A percentile compares a stretch with the other conserved stretches of the same genome.
Evolutionary conservation across 35 echinoderm and acorn worm species (phyloP).

Genomic region (Anneissia japonica): DNA sequence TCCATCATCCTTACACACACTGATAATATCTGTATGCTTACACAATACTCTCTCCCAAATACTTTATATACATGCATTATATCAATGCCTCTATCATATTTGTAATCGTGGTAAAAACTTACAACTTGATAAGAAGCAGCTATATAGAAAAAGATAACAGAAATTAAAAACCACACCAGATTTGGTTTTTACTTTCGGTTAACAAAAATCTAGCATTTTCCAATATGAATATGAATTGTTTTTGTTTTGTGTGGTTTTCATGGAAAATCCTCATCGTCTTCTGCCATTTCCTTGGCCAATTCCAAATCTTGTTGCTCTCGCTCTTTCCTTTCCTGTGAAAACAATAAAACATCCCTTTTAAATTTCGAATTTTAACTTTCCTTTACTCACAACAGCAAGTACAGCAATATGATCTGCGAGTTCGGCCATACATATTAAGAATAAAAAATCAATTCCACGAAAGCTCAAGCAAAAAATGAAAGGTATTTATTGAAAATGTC

Average conservation of each 20-base stretch:
- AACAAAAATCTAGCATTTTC: neutral
- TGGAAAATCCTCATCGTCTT: slow-evolving; percentile 79
- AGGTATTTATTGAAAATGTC: no score
- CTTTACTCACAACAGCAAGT: no score
- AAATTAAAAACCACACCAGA: neutral
- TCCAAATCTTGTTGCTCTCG: slow-evolving; percentile 94
- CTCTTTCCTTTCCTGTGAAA: slow-evolving; percentile 74
- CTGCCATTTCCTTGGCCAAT: slow-evolving; percentile 97
- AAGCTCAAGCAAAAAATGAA: no score
- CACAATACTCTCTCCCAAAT: neutral
- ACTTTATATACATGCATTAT: neutral
- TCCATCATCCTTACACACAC: no score
- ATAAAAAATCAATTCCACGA: no score
- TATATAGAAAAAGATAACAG: neutral
- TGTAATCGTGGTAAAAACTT: neutral
- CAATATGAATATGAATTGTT: neutral
- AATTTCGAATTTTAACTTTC: no score
- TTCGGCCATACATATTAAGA: no score
- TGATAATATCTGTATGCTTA: no score
- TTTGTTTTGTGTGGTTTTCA: neutral
- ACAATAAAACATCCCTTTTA: no score
- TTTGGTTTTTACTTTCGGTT: neutral
- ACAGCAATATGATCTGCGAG: no score
- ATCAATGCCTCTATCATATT: neutral
- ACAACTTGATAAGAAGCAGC: neutral